A percentile compares a stretch with the other conserved stretches of the same genome.
These are phyloP conservation scores for Drosophila subobscura DNA, from an alignment of 1,140 invertebrate genomes.

Conservation along the genomic window DNA sequence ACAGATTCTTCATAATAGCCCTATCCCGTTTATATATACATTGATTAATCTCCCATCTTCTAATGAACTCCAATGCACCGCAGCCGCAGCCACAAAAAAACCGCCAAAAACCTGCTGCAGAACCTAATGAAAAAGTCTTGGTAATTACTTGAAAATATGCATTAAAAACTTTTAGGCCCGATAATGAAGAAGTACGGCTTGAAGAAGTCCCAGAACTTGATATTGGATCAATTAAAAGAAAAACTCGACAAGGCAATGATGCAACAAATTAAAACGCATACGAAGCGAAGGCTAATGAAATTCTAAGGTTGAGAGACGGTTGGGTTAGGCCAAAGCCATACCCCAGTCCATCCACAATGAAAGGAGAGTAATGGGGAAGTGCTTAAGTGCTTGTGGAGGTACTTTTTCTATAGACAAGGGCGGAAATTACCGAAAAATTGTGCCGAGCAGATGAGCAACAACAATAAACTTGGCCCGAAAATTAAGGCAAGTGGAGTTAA, in stretches of 20 bases:
- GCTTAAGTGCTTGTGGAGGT: slow-evolving; percentile 14
- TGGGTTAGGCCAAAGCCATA: slow-evolving; percentile 18
- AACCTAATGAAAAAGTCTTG: slow-evolving; percentile 49
- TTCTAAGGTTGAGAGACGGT: slow-evolving; percentile 49
- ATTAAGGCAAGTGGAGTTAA: slow-evolving; percentile 80
- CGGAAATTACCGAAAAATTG: slow-evolving; percentile 76
- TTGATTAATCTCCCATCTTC: neutral
- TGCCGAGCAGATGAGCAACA: slow-evolving; percentile 62
- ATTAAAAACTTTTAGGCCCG: slow-evolving; percentile 58
- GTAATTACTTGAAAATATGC: slow-evolving; percentile 65
- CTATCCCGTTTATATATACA: neutral
- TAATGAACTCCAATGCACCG: slow-evolving; percentile 9
- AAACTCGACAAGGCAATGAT: slow-evolving; percentile 68
- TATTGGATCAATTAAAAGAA: slow-evolving; percentile 69
- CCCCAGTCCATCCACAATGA: slow-evolving; percentile 1
- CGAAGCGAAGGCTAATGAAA: slow-evolving; percentile 65
- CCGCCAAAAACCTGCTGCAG: slow-evolving; percentile 20
- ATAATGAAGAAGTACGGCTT: slow-evolving; percentile 16
- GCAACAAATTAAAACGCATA: slow-evolving; percentile 75
- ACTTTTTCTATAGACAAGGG: slow-evolving; percentile 35
- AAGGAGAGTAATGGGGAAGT: slow-evolving; percentile 3
- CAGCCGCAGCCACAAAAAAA: slow-evolving; percentile 1
- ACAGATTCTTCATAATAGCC: too few species aligned
- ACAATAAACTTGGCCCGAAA: slow-evolving; percentile 66
- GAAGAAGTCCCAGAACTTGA: slow-evolving; percentile 38